Conservation (phyloP, 2,888 invertebrate species). For the Noctua janthe region DNA sequence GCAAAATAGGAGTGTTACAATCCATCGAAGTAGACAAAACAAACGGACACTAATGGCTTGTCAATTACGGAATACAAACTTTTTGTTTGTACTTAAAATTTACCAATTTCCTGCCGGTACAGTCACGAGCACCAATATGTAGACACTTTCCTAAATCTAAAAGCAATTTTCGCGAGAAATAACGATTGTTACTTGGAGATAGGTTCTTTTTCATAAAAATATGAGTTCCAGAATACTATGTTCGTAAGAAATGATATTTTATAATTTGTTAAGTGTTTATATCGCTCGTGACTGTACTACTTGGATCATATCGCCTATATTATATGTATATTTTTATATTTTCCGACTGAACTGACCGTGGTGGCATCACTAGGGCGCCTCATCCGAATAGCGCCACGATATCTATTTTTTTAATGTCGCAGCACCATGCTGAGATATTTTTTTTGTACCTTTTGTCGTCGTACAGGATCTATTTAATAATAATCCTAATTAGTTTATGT, state of each 20-base stretch:
- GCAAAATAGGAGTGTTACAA: constrained; percentile 11
- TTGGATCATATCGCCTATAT: not conserved
- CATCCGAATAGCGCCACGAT: not conserved
- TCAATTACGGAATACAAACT: constrained; percentile 36
- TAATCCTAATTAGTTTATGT: not conserved
- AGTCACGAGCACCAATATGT: no score
- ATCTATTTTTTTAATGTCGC: not conserved
- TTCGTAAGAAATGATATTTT: no score
- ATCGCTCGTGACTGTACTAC: no score
- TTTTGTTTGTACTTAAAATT: constrained; percentile 17
- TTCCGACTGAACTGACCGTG: not conserved
- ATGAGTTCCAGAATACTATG: no score
- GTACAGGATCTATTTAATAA: not conserved
- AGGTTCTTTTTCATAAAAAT: no score
- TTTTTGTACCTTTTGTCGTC: not conserved
- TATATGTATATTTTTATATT: not conserved
- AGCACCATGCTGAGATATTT: not conserved
- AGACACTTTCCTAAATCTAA: no score
- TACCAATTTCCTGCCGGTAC: not conserved
- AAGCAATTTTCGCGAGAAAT: no score
- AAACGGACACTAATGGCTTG: constrained; percentile 43
- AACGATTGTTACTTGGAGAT: no score
- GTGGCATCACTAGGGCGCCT: not conserved
- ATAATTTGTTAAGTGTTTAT: no score
- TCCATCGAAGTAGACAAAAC: constrained; percentile 22